Percentiles rank a stretch among this genome's conserved stretches.
Conservation (phyloP, 2,113 vertebrate species). For the Erythrolamprus reginae region DNA sequence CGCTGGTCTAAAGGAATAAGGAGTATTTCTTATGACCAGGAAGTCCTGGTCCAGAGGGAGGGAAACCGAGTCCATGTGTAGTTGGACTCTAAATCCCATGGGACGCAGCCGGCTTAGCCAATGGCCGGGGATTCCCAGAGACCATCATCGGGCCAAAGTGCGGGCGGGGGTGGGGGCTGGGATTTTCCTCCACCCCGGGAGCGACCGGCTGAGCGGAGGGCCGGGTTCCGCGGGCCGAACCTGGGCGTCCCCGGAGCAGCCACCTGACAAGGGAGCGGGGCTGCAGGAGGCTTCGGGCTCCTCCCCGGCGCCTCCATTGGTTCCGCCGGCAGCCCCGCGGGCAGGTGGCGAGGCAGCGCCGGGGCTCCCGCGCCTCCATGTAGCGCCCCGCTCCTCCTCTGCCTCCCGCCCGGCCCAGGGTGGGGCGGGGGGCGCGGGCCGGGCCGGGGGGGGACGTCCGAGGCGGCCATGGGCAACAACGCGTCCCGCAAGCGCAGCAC, state of each 20-base stretch:
- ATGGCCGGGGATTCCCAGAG: background rate
- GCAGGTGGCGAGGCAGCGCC: background rate
- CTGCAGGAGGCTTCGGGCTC: background rate
- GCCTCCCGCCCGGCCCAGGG: background rate
- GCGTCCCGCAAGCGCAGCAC: constrained; percentile 82
- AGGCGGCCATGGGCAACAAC: constrained; percentile 85
- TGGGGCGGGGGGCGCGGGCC: background rate
- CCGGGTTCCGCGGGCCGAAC: background rate
- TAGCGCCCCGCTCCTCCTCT: constrained; percentile 58
- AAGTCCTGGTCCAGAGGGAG: background rate
- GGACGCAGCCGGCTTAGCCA: background rate
- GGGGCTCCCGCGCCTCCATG: constrained; percentile 44
- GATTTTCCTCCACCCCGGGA: background rate
- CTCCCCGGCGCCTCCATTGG: background rate
- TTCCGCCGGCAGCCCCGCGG: background rate
- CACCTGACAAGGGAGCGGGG: background rate
- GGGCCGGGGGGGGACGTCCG: background rate
- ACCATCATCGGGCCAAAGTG: background rate
- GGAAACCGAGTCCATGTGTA: background rate
- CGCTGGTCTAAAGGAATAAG: background rate
- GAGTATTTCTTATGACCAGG: background rate
- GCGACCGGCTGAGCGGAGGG: background rate
- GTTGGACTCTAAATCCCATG: background rate
- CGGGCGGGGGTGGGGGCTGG: background rate
- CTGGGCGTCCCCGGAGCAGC: background rate